These are phyloP conservation scores for Urophycis tenuis DNA, from an alignment of 2,797 vertebrate species.

Conservation along the genomic window DNA sequence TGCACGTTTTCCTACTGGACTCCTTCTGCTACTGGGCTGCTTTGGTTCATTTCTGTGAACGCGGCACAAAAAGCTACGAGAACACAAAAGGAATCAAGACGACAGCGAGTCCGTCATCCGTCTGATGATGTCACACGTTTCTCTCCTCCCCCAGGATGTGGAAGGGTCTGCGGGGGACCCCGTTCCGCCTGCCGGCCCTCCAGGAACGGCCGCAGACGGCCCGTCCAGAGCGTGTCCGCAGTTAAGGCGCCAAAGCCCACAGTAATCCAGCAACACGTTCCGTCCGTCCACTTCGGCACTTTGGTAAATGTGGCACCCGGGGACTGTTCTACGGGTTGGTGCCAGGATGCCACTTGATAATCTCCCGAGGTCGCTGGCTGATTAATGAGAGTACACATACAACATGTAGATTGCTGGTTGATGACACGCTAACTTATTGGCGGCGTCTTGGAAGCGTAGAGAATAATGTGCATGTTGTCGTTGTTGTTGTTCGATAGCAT, in stretches of 20 bases:
- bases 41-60: slow-evolving; percentile 5
- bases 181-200: slow-evolving; percentile 12
- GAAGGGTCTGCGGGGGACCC: slow-evolving; percentile 12
- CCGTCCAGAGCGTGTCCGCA: slow-evolving; percentile 1
- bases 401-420: background rate
- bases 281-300: slow-evolving; percentile 6
- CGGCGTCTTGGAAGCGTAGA: background rate
- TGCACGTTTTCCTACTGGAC: background rate
- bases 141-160: slow-evolving; percentile 20
- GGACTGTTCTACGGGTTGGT: background rate
- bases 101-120: slow-evolving; percentile 4
- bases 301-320: slow-evolving; percentile 27
- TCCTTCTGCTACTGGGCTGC: background rate
- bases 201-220: slow-evolving; percentile 14
- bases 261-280: no score
- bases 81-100: background rate
- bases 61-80: background rate
- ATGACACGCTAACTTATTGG: background rate
- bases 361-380: background rate
- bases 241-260: background rate
- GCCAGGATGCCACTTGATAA: background rate
- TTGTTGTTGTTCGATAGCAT: background rate
- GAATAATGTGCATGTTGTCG: background rate
- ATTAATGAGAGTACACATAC: background rate
- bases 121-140: background rate